phyloP scores from a whole-genome alignment of 30 jellyfish, hydroid and myxozoan species.

The Aurelia aurita region DNA sequence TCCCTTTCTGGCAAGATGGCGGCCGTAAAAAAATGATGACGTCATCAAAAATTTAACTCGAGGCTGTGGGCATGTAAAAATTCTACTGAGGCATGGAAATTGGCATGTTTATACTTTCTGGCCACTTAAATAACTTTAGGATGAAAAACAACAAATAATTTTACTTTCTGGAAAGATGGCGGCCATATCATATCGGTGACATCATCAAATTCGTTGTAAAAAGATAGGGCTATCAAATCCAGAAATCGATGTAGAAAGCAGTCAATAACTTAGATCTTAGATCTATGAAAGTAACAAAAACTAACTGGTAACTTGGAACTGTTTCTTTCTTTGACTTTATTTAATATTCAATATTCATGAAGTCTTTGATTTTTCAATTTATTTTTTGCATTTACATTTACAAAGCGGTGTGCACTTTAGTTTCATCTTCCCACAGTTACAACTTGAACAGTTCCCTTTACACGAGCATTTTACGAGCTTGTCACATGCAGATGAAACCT shows the following conservation, averaged over 20 bases:
- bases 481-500: slow-evolving; percentile 15
- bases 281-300: background rate
- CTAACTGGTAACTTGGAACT: background rate
- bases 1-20: slow-evolving; percentile 39
- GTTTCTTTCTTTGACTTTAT: slow-evolving; percentile 22
- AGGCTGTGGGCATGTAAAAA: background rate
- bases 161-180: background rate
- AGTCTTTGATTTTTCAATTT: background rate
- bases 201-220: slow-evolving; percentile 4
- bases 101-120: background rate
- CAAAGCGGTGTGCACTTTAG: slow-evolving; percentile 28
- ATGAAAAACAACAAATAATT: background rate
- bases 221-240: slow-evolving; percentile 6
- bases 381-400: slow-evolving; percentile 9
- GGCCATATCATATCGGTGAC: background rate
- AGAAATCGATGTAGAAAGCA: slow-evolving; percentile 4
- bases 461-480: slow-evolving; percentile 12
- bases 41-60: background rate
- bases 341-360: background rate
- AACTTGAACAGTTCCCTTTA: slow-evolving; percentile 7
- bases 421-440: slow-evolving; percentile 26
- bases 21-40: slow-evolving; percentile 5
- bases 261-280: slow-evolving; percentile 1
- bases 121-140: background rate
- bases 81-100: background rate